phyloP scores from a whole-genome alignment of 2,888 invertebrate genomes.

The Leucoma salicis region DNA sequence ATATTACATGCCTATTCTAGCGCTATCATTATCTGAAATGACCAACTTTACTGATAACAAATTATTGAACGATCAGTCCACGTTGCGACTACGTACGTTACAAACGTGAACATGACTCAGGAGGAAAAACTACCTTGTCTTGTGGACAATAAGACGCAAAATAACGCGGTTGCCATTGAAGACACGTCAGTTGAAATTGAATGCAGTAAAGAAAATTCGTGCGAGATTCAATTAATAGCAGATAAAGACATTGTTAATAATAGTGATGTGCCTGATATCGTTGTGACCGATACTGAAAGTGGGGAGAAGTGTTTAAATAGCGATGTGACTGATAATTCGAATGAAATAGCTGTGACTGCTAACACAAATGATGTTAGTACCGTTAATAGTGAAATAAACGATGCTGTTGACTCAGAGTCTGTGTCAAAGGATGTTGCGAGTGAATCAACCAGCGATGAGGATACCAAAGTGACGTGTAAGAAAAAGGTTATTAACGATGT shows the following conservation, averaged over 20 bases:
- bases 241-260: conserved; percentile 17
- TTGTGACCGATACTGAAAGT: conserved; percentile 7
- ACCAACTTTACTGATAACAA: conserved; percentile 40
- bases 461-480: conserved; percentile 5
- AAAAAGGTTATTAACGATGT: conserved; percentile 18
- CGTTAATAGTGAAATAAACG: conserved; percentile 34
- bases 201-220: conserved; percentile 11
- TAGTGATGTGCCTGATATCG: conserved; percentile 6
- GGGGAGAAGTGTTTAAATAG: conserved; percentile 2
- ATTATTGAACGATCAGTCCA: conserved; percentile 32
- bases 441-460: conserved; percentile 19
- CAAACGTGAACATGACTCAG: conserved; percentile 50
- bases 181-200: neutral
- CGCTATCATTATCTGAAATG: conserved; percentile 50
- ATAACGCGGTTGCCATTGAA: conserved; percentile 14
- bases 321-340: conserved; percentile 8
- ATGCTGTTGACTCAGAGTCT: conserved; percentile 25
- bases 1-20: conserved; percentile 32
- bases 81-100: conserved; percentile 10
- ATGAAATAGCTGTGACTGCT: conserved; percentile 13
- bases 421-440: conserved; percentile 16
- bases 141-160: conserved; percentile 25
- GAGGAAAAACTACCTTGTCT: conserved; percentile 44
- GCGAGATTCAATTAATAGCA: conserved; percentile 14
- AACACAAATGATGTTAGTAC: conserved; percentile 10